Evolutionary conservation across 2,113 vertebrate genomes (phyloP).

Genomic region (Pavo muticus): DNA sequence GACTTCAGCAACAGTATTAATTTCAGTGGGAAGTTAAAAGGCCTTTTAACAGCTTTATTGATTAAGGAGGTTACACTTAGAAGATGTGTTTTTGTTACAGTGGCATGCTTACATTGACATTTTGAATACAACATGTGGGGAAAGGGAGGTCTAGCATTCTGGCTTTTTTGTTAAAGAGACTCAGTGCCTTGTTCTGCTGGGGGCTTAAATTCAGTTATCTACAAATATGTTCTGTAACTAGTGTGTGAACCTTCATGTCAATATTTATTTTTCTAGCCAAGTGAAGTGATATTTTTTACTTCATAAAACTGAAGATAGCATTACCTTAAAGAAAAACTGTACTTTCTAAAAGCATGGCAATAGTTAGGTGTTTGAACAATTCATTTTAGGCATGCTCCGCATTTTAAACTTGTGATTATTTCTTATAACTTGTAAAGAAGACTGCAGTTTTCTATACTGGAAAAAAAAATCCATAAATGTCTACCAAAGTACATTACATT

Average conservation of each 20-base stretch:
- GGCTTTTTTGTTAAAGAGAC: background rate
- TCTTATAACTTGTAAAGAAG: background rate
- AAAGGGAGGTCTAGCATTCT: background rate
- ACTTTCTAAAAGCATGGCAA: slow-evolving; percentile 14
- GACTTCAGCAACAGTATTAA: background rate
- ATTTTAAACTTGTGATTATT: background rate
- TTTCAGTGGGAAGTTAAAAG: background rate
- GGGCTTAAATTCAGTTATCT: slow-evolving; percentile 9
- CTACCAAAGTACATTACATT: background rate
- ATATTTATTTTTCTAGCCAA: slow-evolving; percentile 15
- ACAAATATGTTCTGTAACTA: background rate
- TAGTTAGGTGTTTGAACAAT: background rate
- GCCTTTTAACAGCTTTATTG: background rate
- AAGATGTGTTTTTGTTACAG: slow-evolving; percentile 22
- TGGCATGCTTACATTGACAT: background rate
- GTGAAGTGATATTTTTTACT: background rate
- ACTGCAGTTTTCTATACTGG: background rate
- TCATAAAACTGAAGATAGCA: background rate
- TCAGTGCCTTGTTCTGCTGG: background rate
- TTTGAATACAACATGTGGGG: background rate
- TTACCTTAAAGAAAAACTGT: background rate
- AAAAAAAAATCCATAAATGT: background rate
- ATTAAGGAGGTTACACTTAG: background rate
- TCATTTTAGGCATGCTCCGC: background rate
- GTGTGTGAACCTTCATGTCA: background rate